Evolutionary conservation across 2,797 vertebrate genomes (phyloP), one percentile per base, ranked within the genome.

Genomic region (Pseudotriccus pelzelni): DNA sequence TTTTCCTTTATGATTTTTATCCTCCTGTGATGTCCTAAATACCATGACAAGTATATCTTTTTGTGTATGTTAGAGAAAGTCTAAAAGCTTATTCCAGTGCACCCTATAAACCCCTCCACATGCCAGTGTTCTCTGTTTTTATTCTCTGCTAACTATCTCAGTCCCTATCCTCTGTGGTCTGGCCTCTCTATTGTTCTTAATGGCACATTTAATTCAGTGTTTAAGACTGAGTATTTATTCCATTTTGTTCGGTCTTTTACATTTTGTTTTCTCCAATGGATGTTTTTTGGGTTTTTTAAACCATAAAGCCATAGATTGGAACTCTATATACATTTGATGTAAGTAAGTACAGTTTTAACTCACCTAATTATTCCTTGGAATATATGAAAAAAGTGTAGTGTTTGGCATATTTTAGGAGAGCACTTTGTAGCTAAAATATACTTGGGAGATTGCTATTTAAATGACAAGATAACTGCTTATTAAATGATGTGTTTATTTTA

Each of bases 401-500:
- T 85, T 89, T 85, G 49, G 9, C 10, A 32, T 91, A 77, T 90
- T 95, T 95, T 88, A 92, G 27, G 36, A 80, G 43, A 87, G 24
- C 9, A 47, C 19, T 80, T 77, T 81, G 62, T 56, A 80, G 15
- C 16, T 84, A 58, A 91, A 89, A 75, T 93, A 72, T 68, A 24
- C 69, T 68, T 24, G 41, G 25, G 46, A 74, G 76, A 74, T 62
- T 59, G 22, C 10, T 92, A 43, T 90, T 93, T 90, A 96, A 93
- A 84, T 94, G 39, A 76, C 90, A 91, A 79, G 43, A 67, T 91
- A 93, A 87, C 59, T 64, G 39, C 64, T 90, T 86, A 76, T 86
- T 94, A 84, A 92, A 80, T 36, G 10, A 47, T 69, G 41, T 1
- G 0, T 59, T 56, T 94, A 93, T 94, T 94, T 96, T 84, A 94